Evolutionary conservation across 2,113 vertebrate genomes (phyloP).

Genomic region (Sprattus sprattus): DNA sequence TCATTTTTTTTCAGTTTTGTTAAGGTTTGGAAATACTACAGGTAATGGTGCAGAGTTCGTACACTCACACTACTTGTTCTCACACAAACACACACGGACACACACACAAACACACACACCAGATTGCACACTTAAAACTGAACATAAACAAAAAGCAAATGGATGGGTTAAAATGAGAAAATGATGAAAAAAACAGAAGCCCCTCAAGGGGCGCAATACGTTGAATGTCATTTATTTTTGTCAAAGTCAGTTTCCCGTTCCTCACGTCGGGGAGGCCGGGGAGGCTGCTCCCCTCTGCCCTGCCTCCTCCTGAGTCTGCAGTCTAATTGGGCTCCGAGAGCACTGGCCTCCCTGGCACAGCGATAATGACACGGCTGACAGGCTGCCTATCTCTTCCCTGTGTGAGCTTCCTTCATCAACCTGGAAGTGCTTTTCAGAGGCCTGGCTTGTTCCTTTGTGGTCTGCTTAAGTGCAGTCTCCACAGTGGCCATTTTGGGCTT

Average conservation of each 20-base stretch:
- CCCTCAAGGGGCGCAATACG: not conserved
- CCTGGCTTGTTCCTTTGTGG: not conserved
- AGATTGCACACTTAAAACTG: not conserved
- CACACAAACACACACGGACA: not conserved
- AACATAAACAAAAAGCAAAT: not conserved
- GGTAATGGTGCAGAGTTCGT: too few species aligned
- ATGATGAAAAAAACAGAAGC: not conserved
- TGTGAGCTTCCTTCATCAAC: conserved; percentile 1
- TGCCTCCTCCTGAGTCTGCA: not conserved
- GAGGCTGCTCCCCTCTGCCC: not conserved
- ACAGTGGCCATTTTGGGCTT: not conserved
- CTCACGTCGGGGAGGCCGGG: not conserved
- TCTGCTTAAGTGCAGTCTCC: not conserved
- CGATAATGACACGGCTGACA: not conserved
- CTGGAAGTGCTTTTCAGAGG: not conserved
- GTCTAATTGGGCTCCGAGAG: not conserved
- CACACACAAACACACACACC: not conserved
- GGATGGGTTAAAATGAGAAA: not conserved
- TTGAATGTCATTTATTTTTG: not conserved
- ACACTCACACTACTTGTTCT: not conserved
- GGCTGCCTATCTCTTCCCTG: not conserved
- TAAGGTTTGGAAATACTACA: too few species aligned
- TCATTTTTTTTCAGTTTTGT: too few species aligned
- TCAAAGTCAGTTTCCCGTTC: not conserved
- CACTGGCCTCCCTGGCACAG: not conserved